Conservation (phyloP, 2,113 vertebrate genomes). For the Zapornia atra region DNA sequence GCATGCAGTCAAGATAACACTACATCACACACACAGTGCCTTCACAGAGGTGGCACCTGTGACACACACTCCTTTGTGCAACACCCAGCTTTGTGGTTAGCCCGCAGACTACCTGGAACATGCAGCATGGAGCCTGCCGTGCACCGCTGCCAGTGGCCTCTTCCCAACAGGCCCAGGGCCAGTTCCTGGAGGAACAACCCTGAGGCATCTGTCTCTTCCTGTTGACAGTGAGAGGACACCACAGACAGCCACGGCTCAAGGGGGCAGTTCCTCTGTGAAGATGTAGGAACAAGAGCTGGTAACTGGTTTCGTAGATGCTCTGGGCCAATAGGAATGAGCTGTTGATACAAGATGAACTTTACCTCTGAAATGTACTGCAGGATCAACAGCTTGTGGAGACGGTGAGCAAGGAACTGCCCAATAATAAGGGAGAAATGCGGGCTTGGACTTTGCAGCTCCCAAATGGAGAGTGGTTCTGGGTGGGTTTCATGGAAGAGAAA, state of each 20-base stretch:
- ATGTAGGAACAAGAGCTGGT: not conserved
- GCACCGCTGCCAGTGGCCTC: rapidly evolving
- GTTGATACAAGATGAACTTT: not conserved
- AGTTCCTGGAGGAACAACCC: not conserved
- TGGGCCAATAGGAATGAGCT: not conserved
- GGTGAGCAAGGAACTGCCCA: not conserved
- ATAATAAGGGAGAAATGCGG: not conserved
- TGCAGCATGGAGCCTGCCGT: rapidly evolving
- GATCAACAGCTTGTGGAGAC: not conserved
- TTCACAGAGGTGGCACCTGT: not conserved
- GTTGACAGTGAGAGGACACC: not conserved
- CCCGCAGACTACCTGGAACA: not conserved
- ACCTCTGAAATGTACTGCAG: not conserved
- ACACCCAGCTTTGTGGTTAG: not conserved
- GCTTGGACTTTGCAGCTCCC: not conserved
- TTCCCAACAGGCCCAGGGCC: not conserved
- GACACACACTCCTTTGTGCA: not conserved
- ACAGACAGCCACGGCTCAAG: not conserved
- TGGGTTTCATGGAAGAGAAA: not conserved
- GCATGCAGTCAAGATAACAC: rapidly evolving
- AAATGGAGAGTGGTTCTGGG: not conserved
- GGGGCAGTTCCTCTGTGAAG: not conserved
- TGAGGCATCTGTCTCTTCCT: not conserved
- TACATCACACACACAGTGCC: not conserved
- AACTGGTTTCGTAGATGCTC: not conserved